Evolutionary conservation across 2,113 vertebrate species (phyloP).

Genomic region (Benthochromis sp.): DNA sequence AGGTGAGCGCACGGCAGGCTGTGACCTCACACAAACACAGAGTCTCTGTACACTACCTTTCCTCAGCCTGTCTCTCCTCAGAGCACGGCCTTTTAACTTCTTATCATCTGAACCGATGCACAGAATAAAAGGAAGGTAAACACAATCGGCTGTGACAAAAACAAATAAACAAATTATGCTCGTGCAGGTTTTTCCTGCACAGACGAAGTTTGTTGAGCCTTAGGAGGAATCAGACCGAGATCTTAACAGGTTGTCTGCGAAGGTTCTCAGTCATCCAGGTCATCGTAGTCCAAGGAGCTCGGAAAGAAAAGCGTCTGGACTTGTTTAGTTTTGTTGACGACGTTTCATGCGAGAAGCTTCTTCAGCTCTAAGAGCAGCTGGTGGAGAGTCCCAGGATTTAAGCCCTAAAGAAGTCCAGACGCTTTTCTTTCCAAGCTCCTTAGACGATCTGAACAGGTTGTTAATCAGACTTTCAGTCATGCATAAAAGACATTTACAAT

Average conservation of each 20-base stretch:
- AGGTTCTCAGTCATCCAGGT: not conserved
- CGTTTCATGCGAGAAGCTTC: not conserved
- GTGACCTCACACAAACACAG: not conserved
- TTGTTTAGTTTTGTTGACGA: fast-evolving
- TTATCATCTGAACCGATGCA: slow-evolving; percentile 36
- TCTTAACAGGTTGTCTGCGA: not conserved
- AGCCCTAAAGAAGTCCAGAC: not conserved
- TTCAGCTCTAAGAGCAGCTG: not conserved
- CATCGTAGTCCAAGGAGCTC: fast-evolving
- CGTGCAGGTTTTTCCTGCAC: not conserved
- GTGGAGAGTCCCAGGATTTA: fast-evolving
- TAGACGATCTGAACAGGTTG: fast-evolving
- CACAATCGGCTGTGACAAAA: not conserved
- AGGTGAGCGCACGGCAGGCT: not conserved
- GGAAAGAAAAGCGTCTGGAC: not conserved
- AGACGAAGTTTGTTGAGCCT: not conserved
- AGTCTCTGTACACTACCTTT: not conserved
- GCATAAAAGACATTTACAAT: not conserved
- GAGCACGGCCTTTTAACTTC: not conserved
- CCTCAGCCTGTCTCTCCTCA: not conserved
- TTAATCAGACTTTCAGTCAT: not conserved
- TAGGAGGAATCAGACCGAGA: fast-evolving
- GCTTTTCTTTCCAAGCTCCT: not conserved
- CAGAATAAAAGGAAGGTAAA: not conserved
- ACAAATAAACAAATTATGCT: not conserved